Evolutionary conservation across 2,113 vertebrate species (phyloP).

Genomic region (Pangasianodon gigas): DNA sequence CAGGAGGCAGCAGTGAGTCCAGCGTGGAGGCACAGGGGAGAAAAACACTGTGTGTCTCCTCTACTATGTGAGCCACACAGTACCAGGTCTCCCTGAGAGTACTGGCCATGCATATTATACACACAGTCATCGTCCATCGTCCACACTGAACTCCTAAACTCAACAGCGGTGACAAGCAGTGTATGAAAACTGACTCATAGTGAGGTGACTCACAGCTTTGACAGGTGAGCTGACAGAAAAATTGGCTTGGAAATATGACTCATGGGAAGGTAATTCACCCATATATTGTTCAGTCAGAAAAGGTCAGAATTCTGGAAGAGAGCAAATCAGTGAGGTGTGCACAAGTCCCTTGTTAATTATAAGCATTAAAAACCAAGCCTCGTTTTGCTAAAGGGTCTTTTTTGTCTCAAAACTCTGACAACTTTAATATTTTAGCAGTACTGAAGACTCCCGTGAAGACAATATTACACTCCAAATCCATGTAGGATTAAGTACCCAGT

Average conservation of each 20-base stretch:
- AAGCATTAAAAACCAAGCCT: neutral
- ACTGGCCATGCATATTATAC: constrained; percentile 30
- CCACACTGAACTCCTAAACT: constrained; percentile 26
- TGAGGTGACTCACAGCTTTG: constrained; percentile 39
- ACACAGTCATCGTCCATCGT: constrained; percentile 12
- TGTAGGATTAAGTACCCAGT: neutral
- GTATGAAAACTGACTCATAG: constrained; percentile 14
- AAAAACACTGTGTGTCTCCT: constrained; percentile 34
- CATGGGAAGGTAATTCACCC: constrained; percentile 7
- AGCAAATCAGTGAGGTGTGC: constrained; percentile 27
- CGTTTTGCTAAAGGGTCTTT: neutral
- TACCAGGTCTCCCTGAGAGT: constrained; percentile 2
- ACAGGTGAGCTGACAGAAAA: constrained; percentile 25
- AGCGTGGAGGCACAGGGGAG: constrained; percentile 17
- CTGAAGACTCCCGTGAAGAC: neutral
- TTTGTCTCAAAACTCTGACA: neutral
- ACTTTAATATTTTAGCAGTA: neutral
- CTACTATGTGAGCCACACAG: constrained; percentile 39
- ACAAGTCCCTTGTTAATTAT: constrained; percentile 31
- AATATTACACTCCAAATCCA: neutral
- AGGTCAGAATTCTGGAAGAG: constrained; percentile 18
- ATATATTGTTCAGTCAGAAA: constrained; percentile 23
- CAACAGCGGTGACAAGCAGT: constrained; percentile 18
- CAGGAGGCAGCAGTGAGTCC: constrained; percentile 36
- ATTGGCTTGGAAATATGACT: constrained; percentile 31